Evolutionary conservation across 2,113 vertebrate species (phyloP).

Genomic region (Theristicus caerulescens): DNA sequence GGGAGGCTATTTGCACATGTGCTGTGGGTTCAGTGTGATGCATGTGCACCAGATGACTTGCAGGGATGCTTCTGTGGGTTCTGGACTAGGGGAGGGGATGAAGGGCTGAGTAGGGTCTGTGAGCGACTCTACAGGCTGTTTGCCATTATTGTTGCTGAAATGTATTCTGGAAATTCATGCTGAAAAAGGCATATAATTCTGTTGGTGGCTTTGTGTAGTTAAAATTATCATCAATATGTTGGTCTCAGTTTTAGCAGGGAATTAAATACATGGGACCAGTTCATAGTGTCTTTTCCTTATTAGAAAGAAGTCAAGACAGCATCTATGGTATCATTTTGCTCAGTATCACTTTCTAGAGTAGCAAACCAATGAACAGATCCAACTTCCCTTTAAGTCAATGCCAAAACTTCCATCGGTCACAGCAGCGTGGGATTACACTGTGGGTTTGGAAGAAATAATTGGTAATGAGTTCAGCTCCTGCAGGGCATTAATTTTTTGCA

Average conservation of each 20-base stretch:
- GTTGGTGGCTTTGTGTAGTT: background rate
- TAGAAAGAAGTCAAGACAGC: background rate
- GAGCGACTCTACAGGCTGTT: background rate
- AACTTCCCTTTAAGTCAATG: background rate
- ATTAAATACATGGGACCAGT: background rate
- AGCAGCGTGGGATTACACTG: background rate
- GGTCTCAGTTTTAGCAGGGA: background rate
- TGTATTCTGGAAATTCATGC: background rate
- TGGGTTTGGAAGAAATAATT: background rate
- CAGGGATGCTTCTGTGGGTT: background rate
- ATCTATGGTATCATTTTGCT: background rate
- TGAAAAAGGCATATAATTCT: background rate
- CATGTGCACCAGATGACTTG: background rate
- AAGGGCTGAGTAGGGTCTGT: background rate
- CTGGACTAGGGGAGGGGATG: background rate
- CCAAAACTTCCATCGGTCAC: background rate
- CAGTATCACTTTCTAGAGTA: background rate
- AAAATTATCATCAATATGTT: background rate
- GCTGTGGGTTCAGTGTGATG: background rate
- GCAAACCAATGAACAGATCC: background rate
- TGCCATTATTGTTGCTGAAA: background rate
- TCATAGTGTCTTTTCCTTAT: background rate
- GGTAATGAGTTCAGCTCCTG: constrained; percentile 4
- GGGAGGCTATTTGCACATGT: fast-evolving
- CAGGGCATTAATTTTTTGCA: constrained; percentile 25